Evolutionary conservation across 2,888 invertebrate genomes (phyloP).

Genomic region (Dermolepida albohirtum): DNA sequence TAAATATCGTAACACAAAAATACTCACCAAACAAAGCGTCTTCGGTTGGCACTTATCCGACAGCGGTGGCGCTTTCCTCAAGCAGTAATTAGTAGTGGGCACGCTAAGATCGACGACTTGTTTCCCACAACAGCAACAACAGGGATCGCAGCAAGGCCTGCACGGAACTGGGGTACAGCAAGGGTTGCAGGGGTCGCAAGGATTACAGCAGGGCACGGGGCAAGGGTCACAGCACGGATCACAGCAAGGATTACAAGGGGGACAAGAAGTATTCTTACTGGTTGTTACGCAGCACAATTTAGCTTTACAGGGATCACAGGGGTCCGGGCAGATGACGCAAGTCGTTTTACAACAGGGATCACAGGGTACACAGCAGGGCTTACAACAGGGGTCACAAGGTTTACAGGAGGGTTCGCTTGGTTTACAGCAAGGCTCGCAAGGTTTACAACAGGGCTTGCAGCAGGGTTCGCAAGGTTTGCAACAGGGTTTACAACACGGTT

Average conservation of each 20-base stretch:
- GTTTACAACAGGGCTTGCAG: conserved; percentile 25
- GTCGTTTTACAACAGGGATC: conserved; percentile 28
- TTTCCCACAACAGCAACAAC: conserved; percentile 50
- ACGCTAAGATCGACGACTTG: conserved; percentile 37
- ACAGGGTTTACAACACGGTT: conserved; percentile 8
- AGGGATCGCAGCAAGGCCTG: conserved; percentile 49
- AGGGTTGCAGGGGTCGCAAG: conserved; percentile 47
- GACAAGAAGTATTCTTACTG: conserved; percentile 10
- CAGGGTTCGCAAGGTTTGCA: conserved; percentile 38
- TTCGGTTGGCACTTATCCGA: conserved; percentile 39
- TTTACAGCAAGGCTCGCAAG: conserved; percentile 17
- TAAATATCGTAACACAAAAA: too few relatives aligned
- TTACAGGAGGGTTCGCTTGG: conserved; percentile 20
- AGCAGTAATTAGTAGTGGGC: conserved; percentile 47
- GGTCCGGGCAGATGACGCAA: conserved; percentile 32
- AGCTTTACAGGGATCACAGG: conserved; percentile 45
- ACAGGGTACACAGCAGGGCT: conserved; percentile 36
- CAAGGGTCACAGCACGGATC: conserved; percentile 43
- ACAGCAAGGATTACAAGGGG: conserved; percentile 9
- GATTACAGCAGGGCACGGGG: conserved; percentile 36
- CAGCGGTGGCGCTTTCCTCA: conserved; percentile 48
- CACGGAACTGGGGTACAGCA: conserved; percentile 46
- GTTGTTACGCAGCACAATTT: conserved; percentile 31
- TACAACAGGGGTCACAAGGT: conserved; percentile 15
- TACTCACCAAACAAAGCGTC: conserved; percentile 48